These are phyloP conservation scores for Pygoscelis antarcticus DNA, from an alignment of 2,113 vertebrate genomes.

Conservation along the genomic window DNA sequence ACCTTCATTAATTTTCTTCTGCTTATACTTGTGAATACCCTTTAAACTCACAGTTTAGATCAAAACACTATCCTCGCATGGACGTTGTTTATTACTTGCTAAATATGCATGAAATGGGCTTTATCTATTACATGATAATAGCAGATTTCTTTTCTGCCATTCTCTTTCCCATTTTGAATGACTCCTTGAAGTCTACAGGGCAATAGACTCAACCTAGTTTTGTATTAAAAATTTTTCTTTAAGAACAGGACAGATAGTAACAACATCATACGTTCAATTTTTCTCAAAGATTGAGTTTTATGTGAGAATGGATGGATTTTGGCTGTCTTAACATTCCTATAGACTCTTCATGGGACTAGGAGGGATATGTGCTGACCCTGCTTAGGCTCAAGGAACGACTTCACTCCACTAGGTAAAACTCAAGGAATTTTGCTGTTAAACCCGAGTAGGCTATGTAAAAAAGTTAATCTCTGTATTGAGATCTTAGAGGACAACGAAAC, in stretches of 20 bases:
- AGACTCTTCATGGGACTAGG: not conserved
- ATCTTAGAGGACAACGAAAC: not conserved
- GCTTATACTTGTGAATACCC: not conserved
- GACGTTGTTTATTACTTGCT: not conserved
- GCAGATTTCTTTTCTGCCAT: not conserved
- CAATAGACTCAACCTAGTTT: not conserved
- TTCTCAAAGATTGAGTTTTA: not conserved
- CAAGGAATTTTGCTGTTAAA: not conserved
- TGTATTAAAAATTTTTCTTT: not conserved
- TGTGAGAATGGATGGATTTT: not conserved
- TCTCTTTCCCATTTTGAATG: not conserved
- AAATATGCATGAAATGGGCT: not conserved
- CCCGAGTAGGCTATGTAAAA: not conserved
- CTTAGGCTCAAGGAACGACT: not conserved
- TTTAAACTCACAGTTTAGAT: not conserved
- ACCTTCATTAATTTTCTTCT: not conserved
- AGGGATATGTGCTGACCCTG: not conserved
- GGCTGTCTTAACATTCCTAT: not conserved
- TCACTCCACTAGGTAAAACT: not conserved
- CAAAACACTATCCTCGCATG: not conserved
- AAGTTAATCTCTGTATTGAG: not conserved
- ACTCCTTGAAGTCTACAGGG: not conserved
- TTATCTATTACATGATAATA: not conserved
- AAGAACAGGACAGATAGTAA: not conserved
- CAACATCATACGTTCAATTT: not conserved